phyloP scores from a whole-genome alignment of 2,888 invertebrate species.

The Caenorhabditis becei region DNA sequence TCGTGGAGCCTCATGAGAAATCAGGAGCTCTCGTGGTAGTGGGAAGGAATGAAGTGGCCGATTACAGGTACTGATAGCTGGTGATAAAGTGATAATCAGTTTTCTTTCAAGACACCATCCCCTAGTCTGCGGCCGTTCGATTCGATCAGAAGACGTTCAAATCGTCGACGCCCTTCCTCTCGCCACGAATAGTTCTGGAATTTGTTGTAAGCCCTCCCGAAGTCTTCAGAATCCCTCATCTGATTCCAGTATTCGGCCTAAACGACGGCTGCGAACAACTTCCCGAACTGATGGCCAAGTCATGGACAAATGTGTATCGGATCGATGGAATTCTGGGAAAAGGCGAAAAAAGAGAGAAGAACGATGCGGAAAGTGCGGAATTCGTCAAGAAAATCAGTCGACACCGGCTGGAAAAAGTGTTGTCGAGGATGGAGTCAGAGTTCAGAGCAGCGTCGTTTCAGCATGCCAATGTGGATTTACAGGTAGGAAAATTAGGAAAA shows the following conservation, averaged over 20 bases:
- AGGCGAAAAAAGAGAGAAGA: constrained; percentile 67
- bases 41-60: constrained; percentile 72
- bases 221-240: neutral
- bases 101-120: constrained; percentile 76
- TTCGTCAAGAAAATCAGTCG: constrained; percentile 85
- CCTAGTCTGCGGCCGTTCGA: constrained; percentile 72
- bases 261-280: constrained; percentile 75
- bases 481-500: no score
- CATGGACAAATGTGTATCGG: constrained; percentile 75
- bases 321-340: constrained; percentile 73
- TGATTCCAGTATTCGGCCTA: constrained; percentile 75
- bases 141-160: constrained; percentile 74
- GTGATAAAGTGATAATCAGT: neutral
- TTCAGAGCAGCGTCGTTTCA: constrained; percentile 75
- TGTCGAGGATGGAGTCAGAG: constrained; percentile 84
- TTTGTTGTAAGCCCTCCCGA: constrained; percentile 71
- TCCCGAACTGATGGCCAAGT: constrained; percentile 68
- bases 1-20: constrained; percentile 75
- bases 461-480: constrained; percentile 87
- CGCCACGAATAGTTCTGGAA: constrained; percentile 76
- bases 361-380: constrained; percentile 56
- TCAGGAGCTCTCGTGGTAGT: constrained; percentile 75
- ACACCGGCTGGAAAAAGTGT: constrained; percentile 87
- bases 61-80: constrained; percentile 69
- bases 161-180: constrained; percentile 71